Evolutionary conservation across 1,140 invertebrate species (phyloP).

Genomic region (Gonatopus flavifemur): DNA sequence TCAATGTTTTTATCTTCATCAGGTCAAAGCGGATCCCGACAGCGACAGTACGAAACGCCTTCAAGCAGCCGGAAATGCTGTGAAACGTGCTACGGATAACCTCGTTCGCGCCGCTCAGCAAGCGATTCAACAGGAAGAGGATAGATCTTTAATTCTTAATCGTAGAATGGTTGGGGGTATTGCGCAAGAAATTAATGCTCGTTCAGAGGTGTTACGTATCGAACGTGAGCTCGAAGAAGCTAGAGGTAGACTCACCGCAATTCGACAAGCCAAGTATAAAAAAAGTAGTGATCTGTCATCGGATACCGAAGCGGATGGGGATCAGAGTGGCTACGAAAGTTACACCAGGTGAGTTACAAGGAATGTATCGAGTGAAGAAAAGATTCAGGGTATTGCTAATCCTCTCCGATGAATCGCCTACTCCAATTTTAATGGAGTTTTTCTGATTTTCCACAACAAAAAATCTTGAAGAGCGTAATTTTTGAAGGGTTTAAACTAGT

Average conservation of each 20-base stretch:
- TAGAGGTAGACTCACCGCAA: slow-evolving; percentile 80
- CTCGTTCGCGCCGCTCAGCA: slow-evolving; percentile 92
- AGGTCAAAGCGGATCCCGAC: slow-evolving; percentile 94
- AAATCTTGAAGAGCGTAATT: too few relatives aligned
- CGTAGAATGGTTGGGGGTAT: slow-evolving; percentile 91
- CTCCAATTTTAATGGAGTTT: too few relatives aligned
- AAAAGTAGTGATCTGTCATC: slow-evolving; percentile 50
- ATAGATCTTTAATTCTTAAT: slow-evolving; percentile 85
- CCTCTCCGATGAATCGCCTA: too few relatives aligned
- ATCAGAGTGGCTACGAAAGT: slow-evolving; percentile 51
- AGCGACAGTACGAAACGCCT: slow-evolving; percentile 91
- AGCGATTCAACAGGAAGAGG: slow-evolving; percentile 89
- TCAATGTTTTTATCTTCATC: too few relatives aligned
- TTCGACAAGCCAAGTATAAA: slow-evolving; percentile 83
- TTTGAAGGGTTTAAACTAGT: too few relatives aligned
- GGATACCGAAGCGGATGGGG: slow-evolving; percentile 44
- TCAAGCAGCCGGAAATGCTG: slow-evolving; percentile 93
- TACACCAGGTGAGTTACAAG: slow-evolving; percentile 38
- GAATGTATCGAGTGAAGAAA: slow-evolving; percentile 1
- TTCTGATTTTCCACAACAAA: too few relatives aligned
- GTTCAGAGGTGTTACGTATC: slow-evolving; percentile 86
- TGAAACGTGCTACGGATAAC: slow-evolving; percentile 97
- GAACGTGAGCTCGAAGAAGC: slow-evolving; percentile 94
- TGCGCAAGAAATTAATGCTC: slow-evolving; percentile 88
- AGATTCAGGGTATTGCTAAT: neutral